phyloP scores from a whole-genome alignment of 1,140 invertebrate species.

The Solenopsis invicta region DNA sequence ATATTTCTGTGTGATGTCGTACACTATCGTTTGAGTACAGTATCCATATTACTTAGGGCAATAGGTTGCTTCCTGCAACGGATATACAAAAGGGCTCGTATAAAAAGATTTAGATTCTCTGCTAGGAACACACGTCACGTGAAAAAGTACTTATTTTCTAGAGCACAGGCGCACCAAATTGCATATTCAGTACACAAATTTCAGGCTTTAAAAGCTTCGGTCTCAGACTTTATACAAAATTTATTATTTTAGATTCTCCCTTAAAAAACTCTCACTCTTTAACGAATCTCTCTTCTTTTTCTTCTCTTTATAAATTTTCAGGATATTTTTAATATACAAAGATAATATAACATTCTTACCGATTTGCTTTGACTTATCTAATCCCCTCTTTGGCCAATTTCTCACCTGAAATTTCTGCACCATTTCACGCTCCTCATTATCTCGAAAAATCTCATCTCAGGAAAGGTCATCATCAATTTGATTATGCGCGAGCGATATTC shows the following conservation, averaged over 20 bases:
- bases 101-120: conserved; percentile 77
- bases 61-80: conserved; percentile 38
- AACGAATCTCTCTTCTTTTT: neutral
- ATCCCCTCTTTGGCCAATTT: conserved; percentile 52
- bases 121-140: conserved; percentile 73
- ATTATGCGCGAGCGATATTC: conserved; percentile 35
- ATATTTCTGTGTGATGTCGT: conserved; percentile 20
- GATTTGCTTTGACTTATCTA: conserved; percentile 43
- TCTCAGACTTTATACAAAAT: conserved; percentile 42
- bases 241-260: conserved; percentile 12
- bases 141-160: conserved; percentile 72
- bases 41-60: conserved; percentile 20
- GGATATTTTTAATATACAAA: conserved; percentile 37
- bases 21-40: conserved; percentile 27
- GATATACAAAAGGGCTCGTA: conserved; percentile 60
- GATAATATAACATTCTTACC: conserved; percentile 28
- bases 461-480: conserved; percentile 28
- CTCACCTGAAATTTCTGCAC: conserved; percentile 56
- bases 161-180: conserved; percentile 53
- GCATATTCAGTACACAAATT: conserved; percentile 50
- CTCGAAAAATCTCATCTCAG: conserved; percentile 27
- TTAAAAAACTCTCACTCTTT: conserved; percentile 25
- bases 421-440: conserved; percentile 2
- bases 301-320: conserved; percentile 12
- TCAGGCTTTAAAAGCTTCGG: conserved; percentile 41